Base-by-base conservation (phyloP, 2,888 invertebrate genomes). In the Bellardia bayeri region DNA sequence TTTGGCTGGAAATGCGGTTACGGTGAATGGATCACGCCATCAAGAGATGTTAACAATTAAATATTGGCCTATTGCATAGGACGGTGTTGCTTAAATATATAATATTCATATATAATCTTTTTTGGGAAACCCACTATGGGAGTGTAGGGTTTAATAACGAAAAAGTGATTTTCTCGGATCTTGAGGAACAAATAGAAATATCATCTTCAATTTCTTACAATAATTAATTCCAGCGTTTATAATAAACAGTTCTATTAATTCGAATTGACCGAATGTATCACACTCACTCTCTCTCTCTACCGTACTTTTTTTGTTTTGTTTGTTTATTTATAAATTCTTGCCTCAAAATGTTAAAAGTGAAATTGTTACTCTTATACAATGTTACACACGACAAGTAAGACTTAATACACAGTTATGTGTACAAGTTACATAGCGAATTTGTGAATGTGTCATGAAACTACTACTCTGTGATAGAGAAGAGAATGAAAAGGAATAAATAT, bases 331-430 rank as follows among this genome's bases (percentile, higher is more conserved):
- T 58, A 58, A 58, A 58, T 13, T 30, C 23, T 1, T 7, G 5
- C 30, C 23, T 30, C 16, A 54, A 16, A 54, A 54, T 16, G 8
- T 16, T 54, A 16, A 30, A 58, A 58, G 9, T 58, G 30, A 23
- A 58, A 2, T 2, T 45, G 16, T 14, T 7, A 56, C 40, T 61
- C 58, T 2, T 69, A 23, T 11, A 45, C 5, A 61, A 61, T 61
- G 33, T 61, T 37, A 61, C 37, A 61, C 45, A 30, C 49, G 56
- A 30, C 66, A 56, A 8, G 49, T 64, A 23, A 56, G 40, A 64
- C 13, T 54, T 14, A 37, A 54, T 37, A 33, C 11, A 74, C 74
- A 45, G 74, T 74, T 56, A 72, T 42, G 5, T 37, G 37, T 37
- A 58, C 8, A 33, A 16, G 11, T 75, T 45, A 33, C 49, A 63